These are phyloP conservation scores for Deilephila porcellus DNA, from an alignment of 2,888 invertebrate species.

Conservation along the genomic window DNA sequence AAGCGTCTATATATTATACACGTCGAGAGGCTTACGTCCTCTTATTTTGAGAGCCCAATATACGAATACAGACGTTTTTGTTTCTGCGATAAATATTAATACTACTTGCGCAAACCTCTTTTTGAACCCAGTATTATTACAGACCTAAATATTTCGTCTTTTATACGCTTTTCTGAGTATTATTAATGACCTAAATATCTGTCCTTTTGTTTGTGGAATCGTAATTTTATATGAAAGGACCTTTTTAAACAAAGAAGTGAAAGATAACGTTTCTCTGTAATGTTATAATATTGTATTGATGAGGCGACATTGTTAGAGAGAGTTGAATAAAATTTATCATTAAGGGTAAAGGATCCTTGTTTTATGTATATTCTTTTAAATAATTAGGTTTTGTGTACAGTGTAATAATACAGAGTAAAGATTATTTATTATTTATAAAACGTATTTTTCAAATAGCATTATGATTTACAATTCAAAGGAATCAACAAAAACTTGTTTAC, in stretches of 20 bases:
- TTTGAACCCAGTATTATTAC: constrained; percentile 22
- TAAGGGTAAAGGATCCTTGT: neutral
- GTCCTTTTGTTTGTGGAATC: constrained; percentile 8
- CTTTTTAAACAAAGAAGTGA: neutral
- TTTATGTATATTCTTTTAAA: no score
- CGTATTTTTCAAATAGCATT: no score
- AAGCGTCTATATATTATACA: neutral
- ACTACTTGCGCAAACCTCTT: neutral
- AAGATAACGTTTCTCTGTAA: neutral
- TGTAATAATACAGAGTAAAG: no score
- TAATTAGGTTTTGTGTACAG: no score
- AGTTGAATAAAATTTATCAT: neutral
- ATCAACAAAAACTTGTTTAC: no score
- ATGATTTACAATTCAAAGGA: no score
- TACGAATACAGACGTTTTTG: constrained; percentile 15
- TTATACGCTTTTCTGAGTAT: constrained; percentile 18
- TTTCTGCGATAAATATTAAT: constrained; percentile 17
- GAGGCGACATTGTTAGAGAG: neutral
- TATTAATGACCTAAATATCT: constrained; percentile 25
- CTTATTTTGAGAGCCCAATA: constrained; percentile 2
- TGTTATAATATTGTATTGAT: neutral
- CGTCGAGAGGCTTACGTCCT: neutral
- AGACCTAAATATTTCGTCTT: constrained; percentile 15
- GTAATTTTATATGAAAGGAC: neutral
- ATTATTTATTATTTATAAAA: no score